Evolutionary conservation across 2,113 vertebrate species (phyloP), one percentile per base, ranked within the genome.

Genomic region (Cryptotis parvus): DNA sequence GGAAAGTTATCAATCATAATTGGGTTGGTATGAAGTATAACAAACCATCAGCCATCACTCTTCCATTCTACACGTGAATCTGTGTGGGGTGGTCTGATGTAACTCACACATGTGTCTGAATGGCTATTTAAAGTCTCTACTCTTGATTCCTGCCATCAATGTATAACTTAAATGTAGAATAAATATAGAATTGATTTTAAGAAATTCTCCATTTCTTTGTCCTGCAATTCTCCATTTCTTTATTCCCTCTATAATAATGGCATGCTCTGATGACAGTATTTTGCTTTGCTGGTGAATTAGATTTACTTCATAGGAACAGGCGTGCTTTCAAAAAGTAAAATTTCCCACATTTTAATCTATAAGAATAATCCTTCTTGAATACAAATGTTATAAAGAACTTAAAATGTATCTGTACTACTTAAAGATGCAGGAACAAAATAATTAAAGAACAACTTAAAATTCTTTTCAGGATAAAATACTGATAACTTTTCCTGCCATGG

Each of bases 1-100:
- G 85, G 82, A 97, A 95, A 94, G 74, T 65, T 92, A 94, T 97
- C 91, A 95, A 94, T 97, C 95, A 95, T 91, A 96, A 95, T 11
- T 95, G 92, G 29, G 74, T 70, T 95, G 20, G 73, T 82, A 78
- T 86, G 86, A 94, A 91, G 68, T 85, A 90, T 81, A 83, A 74
- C 65, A 69, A 91, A 26, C n/a, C 39, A 68, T 37, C 80, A 88
- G 29, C 66, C 93, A 61, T 92, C 75, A 74, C 11, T 84, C 31
- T 76, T 73, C 15, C 9, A 22, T 6, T 24, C 4, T 1, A 0
- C 0, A 1, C 65, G 75, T 92, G 4, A 89, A 5, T 77, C 16
- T 93, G 31, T 90, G 14, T 39, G 5, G 8, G 86, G 75, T 22
- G n/a, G 33, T 31, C 9, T 52, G 73, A 14, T 52, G 76, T 93